Base-by-base conservation (phyloP, 2,797 vertebrate species). In the Manis pentadactyla region DNA sequence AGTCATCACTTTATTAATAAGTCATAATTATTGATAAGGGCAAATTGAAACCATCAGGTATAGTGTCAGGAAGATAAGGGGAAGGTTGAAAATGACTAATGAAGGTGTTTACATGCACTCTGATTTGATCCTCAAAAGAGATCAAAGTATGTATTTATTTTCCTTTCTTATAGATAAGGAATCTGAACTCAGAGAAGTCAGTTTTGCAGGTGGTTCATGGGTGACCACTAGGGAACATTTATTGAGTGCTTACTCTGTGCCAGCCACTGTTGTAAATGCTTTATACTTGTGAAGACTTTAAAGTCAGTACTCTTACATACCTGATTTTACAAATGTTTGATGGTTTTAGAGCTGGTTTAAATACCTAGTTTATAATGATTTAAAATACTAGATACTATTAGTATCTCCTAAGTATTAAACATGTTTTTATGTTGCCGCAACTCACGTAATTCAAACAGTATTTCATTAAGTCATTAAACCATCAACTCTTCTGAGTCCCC, bases 301-400 rank as follows among this genome's bases (percentile, higher is more conserved):
- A 90, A 89, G 57, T 71, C 21, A 49, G 27, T 71, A 10, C 13
- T 42, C 59, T 87, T 92, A 46, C 71, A 63, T 85, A 83, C 31
- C n/a, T 95, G 23, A 42, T 55, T 84, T 95, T 94, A 27, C 18
- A 85, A n/a, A 29, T 78, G 13, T 87, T 94, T 94, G 74, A 81
- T 74, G 11, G n/a, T 88, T 97, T 77, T 68, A 88, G 46, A 86
- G 31, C n/a, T 85, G 29, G 9, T 71, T 74, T 91, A 74, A 92
- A 46, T 85, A 75, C 19, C 29, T 87, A n/a, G 3, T 75, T 89
- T 90, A 64, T 84, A 91, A 87, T 92, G 14, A 84, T 90, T 79
- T 93, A n/a, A 95, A 94, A 85, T 94, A 81, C 42, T 92, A 57
- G 39, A 31, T 77, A 68, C 19, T 87, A 9, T 57, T 46, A 86